phyloP scores from a whole-genome alignment of 2,888 invertebrate species.

The Watsonalla binaria region DNA sequence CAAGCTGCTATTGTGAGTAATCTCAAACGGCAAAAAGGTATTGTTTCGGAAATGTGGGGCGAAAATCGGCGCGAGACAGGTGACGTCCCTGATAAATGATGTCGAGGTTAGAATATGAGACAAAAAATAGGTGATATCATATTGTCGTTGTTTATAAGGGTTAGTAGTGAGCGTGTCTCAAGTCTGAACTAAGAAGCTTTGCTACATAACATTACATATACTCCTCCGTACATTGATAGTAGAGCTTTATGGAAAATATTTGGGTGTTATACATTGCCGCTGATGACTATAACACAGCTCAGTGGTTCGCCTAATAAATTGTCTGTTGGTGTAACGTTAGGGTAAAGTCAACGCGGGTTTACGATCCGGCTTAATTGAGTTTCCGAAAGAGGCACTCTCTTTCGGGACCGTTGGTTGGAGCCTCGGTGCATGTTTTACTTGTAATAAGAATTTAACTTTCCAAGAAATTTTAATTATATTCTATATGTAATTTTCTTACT shows the following conservation, averaged over 20 bases:
- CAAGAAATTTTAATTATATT: too few species aligned
- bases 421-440: neutral
- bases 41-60: conserved; percentile 41
- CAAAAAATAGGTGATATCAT: neutral
- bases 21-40: conserved; percentile 41
- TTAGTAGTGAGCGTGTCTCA: neutral
- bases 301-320: conserved; percentile 41
- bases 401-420: conserved; percentile 16
- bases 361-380: conserved; percentile 47
- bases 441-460: neutral
- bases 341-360: conserved; percentile 27
- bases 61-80: conserved; percentile 42
- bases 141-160: neutral
- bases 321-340: conserved; percentile 30
- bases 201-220: too few species aligned
- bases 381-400: conserved; percentile 35
- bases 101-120: conserved; percentile 3
- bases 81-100: conserved; percentile 45
- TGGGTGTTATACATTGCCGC: conserved; percentile 12
- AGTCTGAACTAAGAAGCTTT: conserved; percentile 5
- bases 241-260: conserved; percentile 13
- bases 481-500: too few species aligned
- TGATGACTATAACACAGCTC: conserved; percentile 24
- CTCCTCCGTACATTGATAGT: neutral
- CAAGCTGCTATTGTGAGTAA: conserved; percentile 47